These are phyloP conservation scores for Callopanchax toddi DNA, from an alignment of 2,113 vertebrate genomes.

Conservation along the genomic window DNA sequence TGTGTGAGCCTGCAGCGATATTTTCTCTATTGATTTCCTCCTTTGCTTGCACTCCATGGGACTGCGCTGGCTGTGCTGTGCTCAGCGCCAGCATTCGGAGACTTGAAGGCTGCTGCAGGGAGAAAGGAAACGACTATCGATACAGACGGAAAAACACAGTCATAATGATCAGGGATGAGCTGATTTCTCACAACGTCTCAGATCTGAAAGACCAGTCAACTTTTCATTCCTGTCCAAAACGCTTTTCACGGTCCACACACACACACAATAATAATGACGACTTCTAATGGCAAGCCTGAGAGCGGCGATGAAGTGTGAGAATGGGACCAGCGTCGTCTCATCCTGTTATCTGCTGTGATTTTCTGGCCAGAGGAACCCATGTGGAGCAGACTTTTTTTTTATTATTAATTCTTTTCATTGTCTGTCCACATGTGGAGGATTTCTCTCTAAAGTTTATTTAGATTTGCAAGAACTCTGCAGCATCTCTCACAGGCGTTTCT, in stretches of 20 bases:
- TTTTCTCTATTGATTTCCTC: constrained; percentile 83
- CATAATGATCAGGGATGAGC: constrained; percentile 63
- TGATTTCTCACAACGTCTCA: constrained; percentile 45
- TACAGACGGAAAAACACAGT: constrained; percentile 68
- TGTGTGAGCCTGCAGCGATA: constrained; percentile 80
- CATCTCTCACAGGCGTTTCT: constrained; percentile 47
- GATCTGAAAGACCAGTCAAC: constrained; percentile 47
- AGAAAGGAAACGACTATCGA: constrained; percentile 70
- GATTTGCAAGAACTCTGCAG: constrained; percentile 65
- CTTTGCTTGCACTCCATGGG: constrained; percentile 71
- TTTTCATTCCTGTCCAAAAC: constrained; percentile 49
- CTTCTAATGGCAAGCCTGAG: constrained; percentile 33
- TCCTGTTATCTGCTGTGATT: constrained; percentile 48
- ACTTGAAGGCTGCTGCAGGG: constrained; percentile 64
- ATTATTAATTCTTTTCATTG: constrained; percentile 43
- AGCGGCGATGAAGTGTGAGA: constrained; percentile 28
- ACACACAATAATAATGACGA: constrained; percentile 36
- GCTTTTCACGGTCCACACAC: constrained; percentile 52
- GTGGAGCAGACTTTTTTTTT: constrained; percentile 30
- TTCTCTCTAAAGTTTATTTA: constrained; percentile 74
- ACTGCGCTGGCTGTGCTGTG: constrained; percentile 67
- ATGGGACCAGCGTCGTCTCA: constrained; percentile 47
- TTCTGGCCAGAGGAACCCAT: constrained; percentile 33
- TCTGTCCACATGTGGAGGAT: constrained; percentile 62
- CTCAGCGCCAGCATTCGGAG: constrained; percentile 56